These are phyloP conservation scores for Ia io DNA, from an alignment of 2,113 vertebrate genomes.

Conservation along the genomic window DNA sequence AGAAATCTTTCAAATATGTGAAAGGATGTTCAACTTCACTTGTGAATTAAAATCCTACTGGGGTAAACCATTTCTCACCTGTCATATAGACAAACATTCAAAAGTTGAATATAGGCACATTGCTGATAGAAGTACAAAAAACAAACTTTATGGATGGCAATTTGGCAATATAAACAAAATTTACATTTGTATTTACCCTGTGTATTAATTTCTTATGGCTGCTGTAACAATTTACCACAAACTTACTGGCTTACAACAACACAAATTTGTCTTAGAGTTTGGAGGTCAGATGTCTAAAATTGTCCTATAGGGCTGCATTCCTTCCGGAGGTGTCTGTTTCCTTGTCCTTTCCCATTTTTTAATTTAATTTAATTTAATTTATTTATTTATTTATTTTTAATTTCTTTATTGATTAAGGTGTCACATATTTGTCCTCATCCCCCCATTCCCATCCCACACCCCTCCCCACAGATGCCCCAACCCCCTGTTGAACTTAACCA, in stretches of 20 bases:
- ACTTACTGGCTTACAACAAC: not conserved
- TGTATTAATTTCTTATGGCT: not conserved
- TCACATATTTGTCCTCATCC: no score
- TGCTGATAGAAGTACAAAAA: not conserved
- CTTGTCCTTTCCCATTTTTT: not conserved
- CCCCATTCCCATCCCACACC: no score
- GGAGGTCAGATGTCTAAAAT: not conserved
- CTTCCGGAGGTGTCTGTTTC: not conserved
- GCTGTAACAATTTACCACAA: not conserved
- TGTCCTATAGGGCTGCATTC: not conserved
- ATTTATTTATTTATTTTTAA: no score
- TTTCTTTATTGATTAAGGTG: no score
- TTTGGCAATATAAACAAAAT: not conserved
- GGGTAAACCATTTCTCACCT: not conserved
- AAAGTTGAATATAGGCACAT: not conserved
- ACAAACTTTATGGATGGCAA: not conserved
- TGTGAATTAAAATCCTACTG: not conserved
- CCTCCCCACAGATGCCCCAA: no score
- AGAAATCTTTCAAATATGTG: not conserved
- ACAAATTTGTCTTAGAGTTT: not conserved
- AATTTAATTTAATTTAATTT: no score
- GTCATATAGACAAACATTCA: not conserved
- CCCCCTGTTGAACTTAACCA: no score
- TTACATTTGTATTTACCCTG: not conserved
- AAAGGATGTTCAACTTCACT: not conserved